These are phyloP conservation scores for Amazona ochrocephala DNA, from an alignment of 2,797 vertebrate genomes.

Conservation along the genomic window DNA sequence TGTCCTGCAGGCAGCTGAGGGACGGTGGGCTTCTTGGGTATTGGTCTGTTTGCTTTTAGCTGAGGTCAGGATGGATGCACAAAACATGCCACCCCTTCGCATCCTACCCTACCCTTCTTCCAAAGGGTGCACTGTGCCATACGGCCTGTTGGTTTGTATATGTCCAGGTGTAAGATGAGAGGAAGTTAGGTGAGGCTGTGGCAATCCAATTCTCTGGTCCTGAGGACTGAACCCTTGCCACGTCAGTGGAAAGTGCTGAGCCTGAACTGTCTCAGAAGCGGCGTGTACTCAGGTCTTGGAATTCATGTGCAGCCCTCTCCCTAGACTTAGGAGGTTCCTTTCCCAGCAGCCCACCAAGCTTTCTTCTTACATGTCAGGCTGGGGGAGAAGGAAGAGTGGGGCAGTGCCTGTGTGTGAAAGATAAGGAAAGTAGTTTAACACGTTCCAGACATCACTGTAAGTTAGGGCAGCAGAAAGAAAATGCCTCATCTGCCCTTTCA, in stretches of 20 bases:
- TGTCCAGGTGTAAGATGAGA: background rate
- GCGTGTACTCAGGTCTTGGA: background rate
- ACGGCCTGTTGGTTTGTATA: rapidly evolving
- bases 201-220: background rate
- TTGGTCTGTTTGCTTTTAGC: background rate
- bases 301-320: background rate
- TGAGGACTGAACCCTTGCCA: background rate
- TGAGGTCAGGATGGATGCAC: background rate
- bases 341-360: background rate
- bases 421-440: conserved; percentile 5
- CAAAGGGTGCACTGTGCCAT: rapidly evolving
- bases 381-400: background rate
- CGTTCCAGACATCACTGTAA: background rate
- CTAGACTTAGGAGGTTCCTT: background rate
- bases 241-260: background rate
- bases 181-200: background rate
- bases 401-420: background rate
- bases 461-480: background rate
- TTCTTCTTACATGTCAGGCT: rapidly evolving
- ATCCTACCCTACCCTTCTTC: background rate
- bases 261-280: background rate
- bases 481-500: rapidly evolving
- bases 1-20: rapidly evolving
- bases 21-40: background rate
- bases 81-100: background rate